Conservation (phyloP, 2,797 vertebrate species). For the Myotis myotis region DNA sequence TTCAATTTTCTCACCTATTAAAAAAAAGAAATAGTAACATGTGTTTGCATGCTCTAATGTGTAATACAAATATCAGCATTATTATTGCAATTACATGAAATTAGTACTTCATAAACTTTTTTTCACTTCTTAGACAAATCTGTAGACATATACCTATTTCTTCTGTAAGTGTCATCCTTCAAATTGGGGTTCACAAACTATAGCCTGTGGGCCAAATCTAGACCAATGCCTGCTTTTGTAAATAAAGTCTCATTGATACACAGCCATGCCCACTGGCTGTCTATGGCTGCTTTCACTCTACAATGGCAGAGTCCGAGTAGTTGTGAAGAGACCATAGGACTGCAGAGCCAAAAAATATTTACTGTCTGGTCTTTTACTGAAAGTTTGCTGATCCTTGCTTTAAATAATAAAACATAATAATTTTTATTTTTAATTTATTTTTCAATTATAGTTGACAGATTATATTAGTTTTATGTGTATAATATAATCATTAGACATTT, state of each 20-base stretch:
- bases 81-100: slow-evolving; percentile 41
- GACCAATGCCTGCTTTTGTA: not conserved
- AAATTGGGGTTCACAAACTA: not conserved
- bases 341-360: not conserved
- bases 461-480: not conserved
- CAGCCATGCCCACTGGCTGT: not conserved
- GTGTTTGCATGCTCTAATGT: not conserved
- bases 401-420: not conserved
- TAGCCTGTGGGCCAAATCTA: not conserved
- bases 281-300: not conserved
- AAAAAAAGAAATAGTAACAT: not conserved
- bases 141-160: not conserved
- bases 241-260: not conserved
- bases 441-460: not conserved
- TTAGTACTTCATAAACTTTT: not conserved
- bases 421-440: not conserved
- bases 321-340: not conserved
- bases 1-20: not conserved
- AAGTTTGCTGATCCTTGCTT: not conserved
- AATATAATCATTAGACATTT: not conserved
- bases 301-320: not conserved
- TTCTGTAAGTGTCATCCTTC: not conserved
- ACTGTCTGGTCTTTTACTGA: not conserved
- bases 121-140: not conserved
- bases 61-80: not conserved